Evolutionary conservation across 2,888 invertebrate genomes (phyloP), one percentile per base, ranked within the genome.

Genomic region (Lacanobia oleracea): DNA sequence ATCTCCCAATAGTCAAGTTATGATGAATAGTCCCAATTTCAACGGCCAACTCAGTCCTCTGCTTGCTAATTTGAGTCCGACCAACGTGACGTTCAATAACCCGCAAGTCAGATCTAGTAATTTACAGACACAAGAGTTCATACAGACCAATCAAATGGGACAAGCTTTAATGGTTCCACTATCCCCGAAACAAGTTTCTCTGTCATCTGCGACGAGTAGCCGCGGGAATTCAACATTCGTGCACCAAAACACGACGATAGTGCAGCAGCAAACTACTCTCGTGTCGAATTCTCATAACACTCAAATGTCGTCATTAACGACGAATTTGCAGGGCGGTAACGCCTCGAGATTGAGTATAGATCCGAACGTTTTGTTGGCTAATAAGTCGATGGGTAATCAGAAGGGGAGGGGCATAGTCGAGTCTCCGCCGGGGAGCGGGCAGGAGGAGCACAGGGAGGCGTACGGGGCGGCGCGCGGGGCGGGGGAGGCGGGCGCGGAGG

Each of bases 231-330:
- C 97, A 0, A 98, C 98, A 0, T 98, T 97, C 87, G 98, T 98
- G 2, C 98, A 98, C 84, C 98, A 98, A 86, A 98, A 98, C 89
- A 98, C 98, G 0, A 98, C 98, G 1, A 98, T 98, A 86, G 98
- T 98, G 4, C 98, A 98, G 87, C 98, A 98, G 86, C 98, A 98
- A 90, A 98, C 98, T 0, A 98, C 98, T 0, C 97, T 98, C 94
- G 97, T 98, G 6, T 97, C 97, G 0, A 97, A 97, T 87, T 97
- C 97, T 86, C 97, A 96, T 79, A 93, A 93, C 79, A 81, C 92
- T 33, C 92, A 92, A 72, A 89, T 93, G 88, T 89, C 93, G 37
- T 87, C 91, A 54, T 87, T 91, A 64, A 87, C 91, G 37, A 85
- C 88, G 48, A 85, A 86, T 54, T 72, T 91, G 45, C 91, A 91